phyloP scores from a whole-genome alignment of 2,888 invertebrate genomes.

The Temnothorax ravouxi region DNA sequence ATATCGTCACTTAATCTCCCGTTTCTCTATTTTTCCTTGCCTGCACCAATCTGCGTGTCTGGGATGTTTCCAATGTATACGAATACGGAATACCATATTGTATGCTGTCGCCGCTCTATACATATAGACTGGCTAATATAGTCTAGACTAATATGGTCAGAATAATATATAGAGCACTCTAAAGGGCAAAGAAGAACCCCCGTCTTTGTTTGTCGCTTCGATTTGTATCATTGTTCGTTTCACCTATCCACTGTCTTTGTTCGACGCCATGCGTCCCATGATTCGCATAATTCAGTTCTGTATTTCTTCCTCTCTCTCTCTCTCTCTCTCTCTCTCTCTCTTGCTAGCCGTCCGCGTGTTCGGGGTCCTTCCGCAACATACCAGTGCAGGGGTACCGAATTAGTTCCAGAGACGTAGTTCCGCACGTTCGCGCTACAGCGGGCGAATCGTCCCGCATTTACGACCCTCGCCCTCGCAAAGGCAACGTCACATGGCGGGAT shows the following conservation, averaged over 20 bases:
- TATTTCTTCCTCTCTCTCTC: neutral
- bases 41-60: neutral
- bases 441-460: constrained; percentile 75
- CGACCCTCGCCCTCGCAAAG: constrained; percentile 72
- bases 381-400: constrained; percentile 77
- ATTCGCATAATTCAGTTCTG: neutral
- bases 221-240: constrained; percentile 10
- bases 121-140: constrained; percentile 1
- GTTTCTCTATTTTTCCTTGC: neutral
- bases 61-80: neutral
- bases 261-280: neutral
- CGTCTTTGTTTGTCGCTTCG: neutral
- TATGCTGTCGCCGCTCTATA: neutral
- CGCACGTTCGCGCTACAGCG: constrained; percentile 73
- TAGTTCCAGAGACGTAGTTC: constrained; percentile 77
- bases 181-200: neutral
- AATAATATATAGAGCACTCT: neutral
- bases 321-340: neutral
- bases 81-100: neutral
- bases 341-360: neutral
- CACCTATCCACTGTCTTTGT: neutral
- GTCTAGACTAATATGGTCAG: neutral
- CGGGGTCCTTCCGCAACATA: constrained; percentile 65
- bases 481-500: constrained; percentile 80
- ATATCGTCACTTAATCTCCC: neutral